Evolutionary conservation across 2,888 invertebrate species (phyloP).

Genomic region (Chymomyza caudatula): DNA sequence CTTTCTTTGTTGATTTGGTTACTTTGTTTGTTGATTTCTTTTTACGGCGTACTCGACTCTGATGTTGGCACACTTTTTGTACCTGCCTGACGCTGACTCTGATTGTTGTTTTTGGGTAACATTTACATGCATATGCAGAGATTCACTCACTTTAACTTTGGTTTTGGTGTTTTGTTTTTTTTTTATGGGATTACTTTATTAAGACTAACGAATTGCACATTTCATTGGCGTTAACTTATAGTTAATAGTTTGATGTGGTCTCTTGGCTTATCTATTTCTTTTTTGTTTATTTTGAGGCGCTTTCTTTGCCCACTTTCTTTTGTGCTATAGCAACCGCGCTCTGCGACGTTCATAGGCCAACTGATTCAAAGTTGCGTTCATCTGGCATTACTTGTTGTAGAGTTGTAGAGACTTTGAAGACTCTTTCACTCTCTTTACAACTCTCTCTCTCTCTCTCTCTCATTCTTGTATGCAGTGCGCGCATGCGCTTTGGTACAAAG

Average conservation of each 20-base stretch:
- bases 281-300: constrained; percentile 5
- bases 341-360: constrained; percentile 57
- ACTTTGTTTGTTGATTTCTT: constrained; percentile 23
- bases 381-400: neutral
- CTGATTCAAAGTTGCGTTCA: constrained; percentile 34
- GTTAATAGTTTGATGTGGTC: constrained; percentile 5
- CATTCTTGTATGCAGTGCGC: neutral
- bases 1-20: constrained; percentile 27
- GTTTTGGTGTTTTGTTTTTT: neutral
- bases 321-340: constrained; percentile 48
- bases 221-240: constrained; percentile 3
- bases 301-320: constrained; percentile 57
- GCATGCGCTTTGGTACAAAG: neutral
- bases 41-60: constrained; percentile 43
- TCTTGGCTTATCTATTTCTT: too few species aligned
- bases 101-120: constrained; percentile 5
- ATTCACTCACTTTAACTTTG: constrained; percentile 10
- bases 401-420: neutral
- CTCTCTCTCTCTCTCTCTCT: constrained; percentile 9
- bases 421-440: neutral
- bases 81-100: too few species aligned
- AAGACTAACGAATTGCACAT: too few species aligned
- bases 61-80: constrained; percentile 61
- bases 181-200: neutral
- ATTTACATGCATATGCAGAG: constrained; percentile 24